Evolutionary conservation across 2,113 vertebrate genomes (phyloP).

Genomic region (Microtus pennsylvanicus): DNA sequence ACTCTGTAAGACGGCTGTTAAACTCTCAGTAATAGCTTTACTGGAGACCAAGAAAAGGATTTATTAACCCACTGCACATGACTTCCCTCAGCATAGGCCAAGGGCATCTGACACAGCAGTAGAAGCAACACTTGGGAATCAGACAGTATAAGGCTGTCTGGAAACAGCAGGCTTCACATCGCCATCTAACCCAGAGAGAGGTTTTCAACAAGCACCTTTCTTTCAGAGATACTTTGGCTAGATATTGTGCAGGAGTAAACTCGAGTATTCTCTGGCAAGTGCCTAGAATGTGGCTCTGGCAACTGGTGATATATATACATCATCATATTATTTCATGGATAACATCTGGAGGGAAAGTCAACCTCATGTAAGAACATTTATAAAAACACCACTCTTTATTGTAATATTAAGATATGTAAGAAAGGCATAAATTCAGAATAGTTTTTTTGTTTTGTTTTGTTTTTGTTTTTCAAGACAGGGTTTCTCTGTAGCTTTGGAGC

Average conservation of each 20-base stretch:
- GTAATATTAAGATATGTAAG: conserved; percentile 8
- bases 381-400: background rate
- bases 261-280: conserved; percentile 15
- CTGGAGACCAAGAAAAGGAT: background rate
- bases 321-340: conserved; percentile 18
- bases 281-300: background rate
- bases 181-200: background rate
- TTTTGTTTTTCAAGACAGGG: too few relatives aligned
- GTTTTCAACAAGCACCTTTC: background rate
- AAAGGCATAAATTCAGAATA: conserved; percentile 12
- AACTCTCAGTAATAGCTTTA: background rate
- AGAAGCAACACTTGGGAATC: background rate
- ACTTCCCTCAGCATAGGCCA: too few relatives aligned
- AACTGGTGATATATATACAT: background rate
- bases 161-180: background rate
- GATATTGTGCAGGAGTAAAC: background rate
- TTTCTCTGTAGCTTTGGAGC: too few relatives aligned
- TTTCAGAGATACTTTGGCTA: conserved; percentile 14
- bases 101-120: background rate
- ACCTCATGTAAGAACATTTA: background rate
- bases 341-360: background rate
- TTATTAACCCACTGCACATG: too few relatives aligned
- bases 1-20: conserved; percentile 21
- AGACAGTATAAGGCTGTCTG: background rate
- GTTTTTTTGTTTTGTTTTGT: too few relatives aligned